Percentiles rank a stretch among this genome's conserved stretches.
Evolutionary conservation across 2,797 vertebrate genomes (phyloP).

Genomic region (Oryzias dopingdopingensis): DNA sequence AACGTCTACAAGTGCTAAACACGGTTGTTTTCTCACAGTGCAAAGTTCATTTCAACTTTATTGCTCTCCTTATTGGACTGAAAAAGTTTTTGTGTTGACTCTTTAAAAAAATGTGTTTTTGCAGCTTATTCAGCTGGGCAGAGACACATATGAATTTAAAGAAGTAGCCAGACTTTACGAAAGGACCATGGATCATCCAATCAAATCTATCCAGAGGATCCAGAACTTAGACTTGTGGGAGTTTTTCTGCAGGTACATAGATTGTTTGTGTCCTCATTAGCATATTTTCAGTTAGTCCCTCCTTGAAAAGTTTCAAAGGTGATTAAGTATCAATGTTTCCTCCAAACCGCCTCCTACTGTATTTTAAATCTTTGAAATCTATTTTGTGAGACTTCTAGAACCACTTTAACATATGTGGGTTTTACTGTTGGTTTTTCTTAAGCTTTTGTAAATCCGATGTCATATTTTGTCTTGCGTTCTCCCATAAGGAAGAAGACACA

Average conservation of each 20-base stretch:
- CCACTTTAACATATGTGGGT: no score
- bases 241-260: slow-evolving; percentile 92
- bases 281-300: no score
- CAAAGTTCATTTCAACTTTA: no score
- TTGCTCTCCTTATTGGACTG: not conserved
- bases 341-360: no score
- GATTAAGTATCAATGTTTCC: no score
- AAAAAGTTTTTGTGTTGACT: not conserved
- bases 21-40: no score
- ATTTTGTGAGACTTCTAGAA: no score
- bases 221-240: slow-evolving; percentile 98
- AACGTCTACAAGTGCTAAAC: no score
- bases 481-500: slow-evolving; percentile 91
- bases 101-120: slow-evolving; percentile 10
- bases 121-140: slow-evolving; percentile 88
- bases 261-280: not conserved
- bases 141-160: slow-evolving; percentile 92
- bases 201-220: slow-evolving; percentile 93
- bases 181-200: slow-evolving; percentile 89
- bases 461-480: slow-evolving; percentile 38
- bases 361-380: no score
- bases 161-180: slow-evolving; percentile 91
- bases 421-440: not conserved
- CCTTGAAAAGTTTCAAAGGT: no score
- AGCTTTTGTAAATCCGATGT: not conserved